Base-by-base conservation (phyloP, 2,113 vertebrate genomes). In the Rhinoderma darwinii region DNA sequence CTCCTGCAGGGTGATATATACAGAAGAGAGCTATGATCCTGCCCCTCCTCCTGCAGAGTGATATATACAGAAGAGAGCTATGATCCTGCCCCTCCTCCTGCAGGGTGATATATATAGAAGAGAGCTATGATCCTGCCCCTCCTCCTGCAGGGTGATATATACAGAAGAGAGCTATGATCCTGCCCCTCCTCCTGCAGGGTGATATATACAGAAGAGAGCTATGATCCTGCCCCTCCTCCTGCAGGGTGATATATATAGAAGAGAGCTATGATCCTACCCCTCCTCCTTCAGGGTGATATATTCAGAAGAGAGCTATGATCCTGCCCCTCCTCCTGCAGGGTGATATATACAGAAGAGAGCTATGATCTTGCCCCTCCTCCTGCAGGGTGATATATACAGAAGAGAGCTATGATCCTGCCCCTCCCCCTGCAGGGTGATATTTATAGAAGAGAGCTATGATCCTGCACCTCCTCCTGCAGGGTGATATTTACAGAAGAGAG, bases 211-310 rank as follows among this genome's bases (percentile, higher is more conserved):
- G n/a, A n/a, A n/a, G n/a, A n/a, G 61, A 30, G n/a, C 44, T 47
- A 47, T 4, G 61, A 3, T 5, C 1, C 2, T 9, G 17, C 47
- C 11, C 44, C 44, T 18, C 76, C 50, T 30, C 76, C 76, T 54
- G 68, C 35, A 20, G 25, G 44, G 44, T 8, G 76, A 37, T 25
- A 22, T 7, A 73, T 5, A 11, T 3, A n/a, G 18, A 2, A 50
- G 74, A 12, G 75, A 50, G 75, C 43, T 51, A 17, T 30, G 43
- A 27, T n/a, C 18, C n/a, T n/a, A 15, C 75, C 47, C 44, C n/a
- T n/a, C n/a, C n/a, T n/a, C 75, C 44, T 51, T n/a, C 75, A 77
- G 41, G 51, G 47, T 37, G 50, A 88, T 5, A n/a, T n/a, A n/a
- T n/a, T n/a, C n/a, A n/a, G n/a, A n/a, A n/a, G n/a, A n/a, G 61